Evolutionary conservation across 2,888 invertebrate genomes (phyloP), one percentile per base, ranked within the genome.

Genomic region (Mesochorus sp.): DNA sequence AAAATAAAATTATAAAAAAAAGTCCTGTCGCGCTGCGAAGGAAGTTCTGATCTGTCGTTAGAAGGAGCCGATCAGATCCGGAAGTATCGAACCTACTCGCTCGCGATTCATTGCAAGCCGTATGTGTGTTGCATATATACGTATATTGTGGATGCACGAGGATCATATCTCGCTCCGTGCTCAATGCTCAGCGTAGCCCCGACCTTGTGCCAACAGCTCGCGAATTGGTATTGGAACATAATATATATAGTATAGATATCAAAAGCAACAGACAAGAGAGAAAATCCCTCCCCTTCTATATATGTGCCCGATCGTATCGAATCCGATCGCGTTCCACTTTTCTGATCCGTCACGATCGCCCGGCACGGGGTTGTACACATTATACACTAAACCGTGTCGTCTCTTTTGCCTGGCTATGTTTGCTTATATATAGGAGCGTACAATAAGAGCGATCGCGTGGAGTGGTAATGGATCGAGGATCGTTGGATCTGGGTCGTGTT

Each of bases 321-420:
- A 66, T 61, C 44, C 66, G 75, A 79, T 75, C 78, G 61, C 78
- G 78, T 75, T 75, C 78, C 55, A 79, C 78, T 79, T 71, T 71
- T 79, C 71, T 71, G 57, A 79, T 79, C 66, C 70, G 71, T 79
- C 74, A 79, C 78, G 75, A 78, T 78, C 74, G 62, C 57, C 6
- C 51, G 57, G 31, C 67, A 26, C 71, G 28, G 42, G 39, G 67
- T 53, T 14, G 42, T 39, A 53, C 51, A 10, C 34, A 21, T 47
- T 51, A 39, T 34, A 47, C 19, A 8, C 37, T 39, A 8, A 28
- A 64, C 12, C 55, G n/a, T 61, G 19, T 19, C 44, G 31, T 34
- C 55, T 21, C 37, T 57, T 47, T 31, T 62, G 74, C 28, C 55
- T 28, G 14, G 28, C 34, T 51, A 37, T 39, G 31, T 28, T 49